phyloP scores from a whole-genome alignment of 2,797 vertebrate species.

The Huso huso region DNA sequence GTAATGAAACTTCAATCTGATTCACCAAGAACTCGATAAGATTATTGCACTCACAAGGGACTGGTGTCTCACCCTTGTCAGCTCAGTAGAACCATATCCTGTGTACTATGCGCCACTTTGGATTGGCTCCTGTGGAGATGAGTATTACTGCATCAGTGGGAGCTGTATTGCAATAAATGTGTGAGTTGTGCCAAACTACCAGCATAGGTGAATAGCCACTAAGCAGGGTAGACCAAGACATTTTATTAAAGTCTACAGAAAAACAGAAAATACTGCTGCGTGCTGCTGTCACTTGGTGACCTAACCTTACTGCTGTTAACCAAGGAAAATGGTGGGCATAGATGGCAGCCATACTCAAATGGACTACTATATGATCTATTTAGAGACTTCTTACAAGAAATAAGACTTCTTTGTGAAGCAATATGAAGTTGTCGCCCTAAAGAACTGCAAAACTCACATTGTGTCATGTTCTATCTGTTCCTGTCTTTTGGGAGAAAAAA shows the following conservation, averaged over 20 bases:
- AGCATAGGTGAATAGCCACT: conserved; percentile 10
- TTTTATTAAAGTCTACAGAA: conserved; percentile 29
- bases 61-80: conserved; percentile 17
- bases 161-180: conserved; percentile 8
- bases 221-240: conserved; percentile 8
- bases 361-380: not conserved
- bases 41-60: conserved; percentile 40
- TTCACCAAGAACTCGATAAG: conserved; percentile 76
- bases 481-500: conserved; percentile 28
- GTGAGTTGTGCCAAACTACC: conserved; percentile 59
- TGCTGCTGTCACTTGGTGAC: not conserved
- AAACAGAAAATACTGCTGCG: conserved; percentile 8
- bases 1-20: conserved; percentile 99
- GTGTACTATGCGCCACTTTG: not conserved
- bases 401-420: conserved; percentile 16
- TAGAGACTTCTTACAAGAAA: not conserved
- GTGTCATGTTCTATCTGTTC: conserved; percentile 45
- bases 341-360: not conserved
- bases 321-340: not conserved
- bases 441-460: conserved; percentile 37
- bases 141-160: conserved; percentile 40
- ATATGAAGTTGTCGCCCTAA: conserved; percentile 16
- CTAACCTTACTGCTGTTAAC: not conserved
- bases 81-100: conserved; percentile 7
- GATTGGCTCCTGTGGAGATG: conserved; percentile 32